A percentile compares a stretch with the other conserved stretches of the same genome.
Evolutionary conservation across 2,797 vertebrate species (phyloP).

Genomic region (Falco cherrug): DNA sequence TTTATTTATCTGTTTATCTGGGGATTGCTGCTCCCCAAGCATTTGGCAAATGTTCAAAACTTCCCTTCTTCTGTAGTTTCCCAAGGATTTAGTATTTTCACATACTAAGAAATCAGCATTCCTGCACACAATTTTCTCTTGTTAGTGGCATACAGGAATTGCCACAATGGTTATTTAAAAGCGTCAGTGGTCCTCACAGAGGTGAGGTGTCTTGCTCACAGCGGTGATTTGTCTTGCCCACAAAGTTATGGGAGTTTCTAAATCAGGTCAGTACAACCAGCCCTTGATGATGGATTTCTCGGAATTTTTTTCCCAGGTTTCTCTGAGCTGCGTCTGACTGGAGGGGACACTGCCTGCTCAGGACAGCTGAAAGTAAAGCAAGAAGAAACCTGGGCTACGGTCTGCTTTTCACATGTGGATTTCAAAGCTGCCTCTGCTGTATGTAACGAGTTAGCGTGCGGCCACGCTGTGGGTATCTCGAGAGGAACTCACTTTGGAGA

Average conservation of each 20-base stretch:
- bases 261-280: background rate
- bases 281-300: background rate
- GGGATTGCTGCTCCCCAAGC: background rate
- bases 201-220: background rate
- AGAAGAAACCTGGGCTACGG: constrained; percentile 44
- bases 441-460: constrained; percentile 75
- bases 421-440: constrained; percentile 74
- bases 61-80: background rate
- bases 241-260: background rate
- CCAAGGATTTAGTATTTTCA: background rate
- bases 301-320: constrained; percentile 29
- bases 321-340: constrained; percentile 49
- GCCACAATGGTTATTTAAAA: background rate
- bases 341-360: constrained; percentile 69
- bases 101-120: background rate
- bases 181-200: background rate
- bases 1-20: background rate
- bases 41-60: background rate
- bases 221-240: background rate
- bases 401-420: constrained; percentile 76
- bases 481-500: constrained; percentile 51
- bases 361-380: constrained; percentile 69
- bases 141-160: background rate
- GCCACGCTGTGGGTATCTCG: constrained; percentile 47
- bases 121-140: background rate